Base-by-base conservation (phyloP, 2,888 invertebrate genomes). In the Cheilosia scutellata region DNA sequence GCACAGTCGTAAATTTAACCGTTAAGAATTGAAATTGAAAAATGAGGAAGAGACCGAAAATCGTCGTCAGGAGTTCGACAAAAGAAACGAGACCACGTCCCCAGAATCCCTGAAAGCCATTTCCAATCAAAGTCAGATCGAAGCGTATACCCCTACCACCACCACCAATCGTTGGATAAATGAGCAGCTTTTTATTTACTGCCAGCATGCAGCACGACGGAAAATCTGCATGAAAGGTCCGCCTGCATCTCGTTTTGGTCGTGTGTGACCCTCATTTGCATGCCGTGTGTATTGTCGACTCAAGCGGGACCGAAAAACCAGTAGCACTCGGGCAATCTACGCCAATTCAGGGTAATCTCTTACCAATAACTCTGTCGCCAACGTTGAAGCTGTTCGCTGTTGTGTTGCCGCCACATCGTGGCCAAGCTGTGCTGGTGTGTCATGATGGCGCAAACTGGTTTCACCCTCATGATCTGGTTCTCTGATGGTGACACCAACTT, bases 271-370 rank as follows among this genome's bases (percentile, higher is more conserved):
- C 71, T 72, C 82, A 68, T 77, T 76, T 82, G 77, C 65, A 75
- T 79, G 63, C 49, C 20, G 55, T 5, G 68, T 42, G 42, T 16
- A 55, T 62, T 40, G 49, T 37, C 33, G 42, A 20, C 31, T 47
- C 58, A 20, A 79, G 74, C 78, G 60, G 51, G 51, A 76, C 65
- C 66, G 42, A 66, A 75, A 82, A 80, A 76, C 86, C 86, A 86
- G 86, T 80, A 86, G 86, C 86, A 77, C 51, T 76, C 68, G 9
- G 25, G 49, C 66, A 83, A 68, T 78, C 77, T 78, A 55, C 62
- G 83, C 55, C 78, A 83, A 78, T 78, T 83, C 83, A 74, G 82
- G 55, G 86, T 82, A 86, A 86, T 86, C 86, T 76, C 72, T 68
- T 68, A 58, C 68, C 86, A 86, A 86, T 86, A 86, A 80, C 51